phyloP scores from a whole-genome alignment of 2,797 vertebrate species.

The Poecilia wingei region DNA sequence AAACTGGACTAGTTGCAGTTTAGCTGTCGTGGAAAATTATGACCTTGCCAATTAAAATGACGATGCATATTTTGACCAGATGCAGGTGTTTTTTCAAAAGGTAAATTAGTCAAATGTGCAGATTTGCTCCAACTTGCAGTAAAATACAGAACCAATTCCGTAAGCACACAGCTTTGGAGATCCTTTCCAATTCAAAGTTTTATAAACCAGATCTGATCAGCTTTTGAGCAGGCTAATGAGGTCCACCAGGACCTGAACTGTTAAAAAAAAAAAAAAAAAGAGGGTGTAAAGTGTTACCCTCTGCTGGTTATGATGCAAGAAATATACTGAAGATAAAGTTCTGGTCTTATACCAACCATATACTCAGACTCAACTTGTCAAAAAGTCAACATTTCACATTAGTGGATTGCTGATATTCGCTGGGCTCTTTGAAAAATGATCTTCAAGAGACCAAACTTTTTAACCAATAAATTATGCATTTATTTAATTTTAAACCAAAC shows the following conservation, averaged over 20 bases:
- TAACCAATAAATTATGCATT: background rate
- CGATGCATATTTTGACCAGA: conserved; percentile 31
- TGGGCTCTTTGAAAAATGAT: background rate
- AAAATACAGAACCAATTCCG: conserved; percentile 3
- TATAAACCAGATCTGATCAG: conserved; percentile 36
- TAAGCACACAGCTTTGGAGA: conserved; percentile 22
- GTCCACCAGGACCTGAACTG: conserved; percentile 39
- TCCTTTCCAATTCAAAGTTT: conserved; percentile 46
- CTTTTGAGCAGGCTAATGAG: conserved; percentile 53
- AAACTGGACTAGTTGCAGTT: conserved; percentile 58
- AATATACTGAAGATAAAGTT: background rate
- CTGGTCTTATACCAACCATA: background rate
- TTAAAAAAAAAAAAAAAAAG: no score
- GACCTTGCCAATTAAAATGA: conserved; percentile 63
- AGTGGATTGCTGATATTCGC: background rate
- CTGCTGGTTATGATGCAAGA: conserved; percentile 31
- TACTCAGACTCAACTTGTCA: background rate
- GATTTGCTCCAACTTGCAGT: conserved; percentile 34
- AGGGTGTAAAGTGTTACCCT: conserved; percentile 36
- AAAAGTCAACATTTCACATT: background rate
- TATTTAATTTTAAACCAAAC: background rate
- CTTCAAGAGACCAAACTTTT: background rate
- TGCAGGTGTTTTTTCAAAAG: conserved; percentile 45
- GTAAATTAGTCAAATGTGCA: conserved; percentile 39
- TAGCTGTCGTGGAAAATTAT: conserved; percentile 46